These are phyloP conservation scores for Anguilla marmorata DNA, from an alignment of 2,797 vertebrate genomes.

Conservation along the genomic window DNA sequence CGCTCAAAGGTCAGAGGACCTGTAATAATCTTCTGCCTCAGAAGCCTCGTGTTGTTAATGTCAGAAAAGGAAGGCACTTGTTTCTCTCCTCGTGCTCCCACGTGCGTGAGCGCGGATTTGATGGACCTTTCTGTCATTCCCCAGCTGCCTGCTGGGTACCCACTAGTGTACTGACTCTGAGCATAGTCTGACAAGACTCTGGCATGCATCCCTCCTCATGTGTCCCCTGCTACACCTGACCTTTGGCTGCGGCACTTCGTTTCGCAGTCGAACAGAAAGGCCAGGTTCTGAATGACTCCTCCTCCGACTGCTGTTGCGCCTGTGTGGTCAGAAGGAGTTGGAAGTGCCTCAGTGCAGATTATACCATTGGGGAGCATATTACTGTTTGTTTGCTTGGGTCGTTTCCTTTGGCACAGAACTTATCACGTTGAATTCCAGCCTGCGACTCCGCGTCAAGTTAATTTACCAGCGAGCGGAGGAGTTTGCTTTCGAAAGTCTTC, in stretches of 20 bases:
- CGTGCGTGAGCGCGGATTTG: conserved; percentile 4
- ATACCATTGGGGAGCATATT: conserved; percentile 9
- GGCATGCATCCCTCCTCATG: neutral
- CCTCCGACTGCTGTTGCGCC: neutral
- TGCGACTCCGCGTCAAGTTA: conserved; percentile 1
- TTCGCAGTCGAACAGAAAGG: neutral
- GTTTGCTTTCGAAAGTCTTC: neutral
- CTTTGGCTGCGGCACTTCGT: neutral
- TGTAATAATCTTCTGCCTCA: neutral
- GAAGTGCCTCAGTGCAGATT: conserved; percentile 9
- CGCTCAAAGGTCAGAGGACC: conserved; percentile 14
- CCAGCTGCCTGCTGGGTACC: neutral
- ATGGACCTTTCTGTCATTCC: neutral
- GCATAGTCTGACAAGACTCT: neutral
- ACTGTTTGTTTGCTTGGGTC: conserved; percentile 23
- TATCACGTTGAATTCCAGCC: conserved; percentile 7
- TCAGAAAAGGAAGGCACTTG: neutral
- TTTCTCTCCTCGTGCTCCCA: neutral
- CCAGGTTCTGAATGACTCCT: neutral
- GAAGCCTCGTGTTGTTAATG: neutral
- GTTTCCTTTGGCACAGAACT: conserved; percentile 17
- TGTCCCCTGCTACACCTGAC: neutral
- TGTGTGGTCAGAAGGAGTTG: neutral
- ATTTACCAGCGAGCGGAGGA: neutral
- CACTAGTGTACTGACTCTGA: neutral